phyloP scores from a whole-genome alignment of 2,888 invertebrate species.

The Malacosoma neustria region DNA sequence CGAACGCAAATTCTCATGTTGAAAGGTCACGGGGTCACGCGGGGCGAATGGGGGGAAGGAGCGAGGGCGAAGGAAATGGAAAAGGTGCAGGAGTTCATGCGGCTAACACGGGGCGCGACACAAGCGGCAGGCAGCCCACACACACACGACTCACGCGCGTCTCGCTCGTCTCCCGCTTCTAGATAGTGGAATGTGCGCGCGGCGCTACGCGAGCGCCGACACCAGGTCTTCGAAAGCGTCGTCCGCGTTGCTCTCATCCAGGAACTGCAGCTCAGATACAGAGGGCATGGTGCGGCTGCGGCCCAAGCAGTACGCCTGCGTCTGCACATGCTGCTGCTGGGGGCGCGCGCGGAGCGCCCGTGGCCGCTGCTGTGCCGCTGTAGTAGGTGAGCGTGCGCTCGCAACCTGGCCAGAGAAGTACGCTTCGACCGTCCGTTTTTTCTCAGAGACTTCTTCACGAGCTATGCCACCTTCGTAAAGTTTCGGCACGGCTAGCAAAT shows the following conservation, averaged over 20 bases:
- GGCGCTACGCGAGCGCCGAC: conserved; percentile 70
- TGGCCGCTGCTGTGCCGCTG: conserved; percentile 27
- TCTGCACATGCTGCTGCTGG: conserved; percentile 23
- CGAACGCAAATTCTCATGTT: conserved; percentile 16
- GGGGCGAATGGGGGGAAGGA: too few relatives aligned
- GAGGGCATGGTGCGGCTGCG: conserved; percentile 87
- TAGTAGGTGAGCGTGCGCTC: conserved; percentile 13
- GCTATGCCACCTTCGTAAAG: conserved; percentile 87
- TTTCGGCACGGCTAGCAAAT: conserved; percentile 82
- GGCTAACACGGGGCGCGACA: conserved; percentile 42
- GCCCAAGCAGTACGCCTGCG: conserved; percentile 68
- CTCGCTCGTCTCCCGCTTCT: conserved; percentile 60
- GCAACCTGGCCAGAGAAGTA: conserved; percentile 73
- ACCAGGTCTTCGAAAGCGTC: conserved; percentile 92
- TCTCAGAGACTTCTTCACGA: conserved; percentile 79
- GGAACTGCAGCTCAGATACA: conserved; percentile 77
- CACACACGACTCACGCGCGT: conserved; percentile 73
- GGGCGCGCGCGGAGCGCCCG: conserved; percentile 42
- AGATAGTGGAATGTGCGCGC: conserved; percentile 62
- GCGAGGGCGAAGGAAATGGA: conserved; percentile 19
- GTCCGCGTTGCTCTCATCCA: conserved; percentile 89
- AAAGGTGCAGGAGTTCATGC: conserved; percentile 23
- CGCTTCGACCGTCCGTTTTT: conserved; percentile 83
- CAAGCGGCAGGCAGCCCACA: conserved; percentile 62
- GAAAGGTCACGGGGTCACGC: conserved; percentile 16